Evolutionary conservation across 2,888 invertebrate species (phyloP), one percentile per base, ranked within the genome.

Genomic region (Acleris sparsana): DNA sequence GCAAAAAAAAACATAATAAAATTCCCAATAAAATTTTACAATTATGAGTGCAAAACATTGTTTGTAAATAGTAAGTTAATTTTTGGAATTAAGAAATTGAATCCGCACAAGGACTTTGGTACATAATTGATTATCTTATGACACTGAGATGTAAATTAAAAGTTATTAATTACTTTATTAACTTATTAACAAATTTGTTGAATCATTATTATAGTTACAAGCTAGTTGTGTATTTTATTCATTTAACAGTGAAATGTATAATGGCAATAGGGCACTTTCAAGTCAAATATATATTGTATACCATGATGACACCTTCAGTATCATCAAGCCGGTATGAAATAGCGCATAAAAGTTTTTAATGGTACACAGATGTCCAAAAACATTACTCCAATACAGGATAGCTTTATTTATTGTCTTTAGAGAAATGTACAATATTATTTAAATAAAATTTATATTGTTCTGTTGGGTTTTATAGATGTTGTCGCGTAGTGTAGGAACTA

Each of bases 361-460:
- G 39, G 39, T 13, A 39, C 39, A 20, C 18, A 6, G 17, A 55
- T 17, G 48, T 33, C 53, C 33, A 43, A 33, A 63, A 33, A 17
- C 52, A 39, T 13, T 13, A 63, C n/a, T 43, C 43, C 22, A 16
- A 58, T 52, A 49, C 43, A 20, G 43, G 39, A 55, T 60, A 65
- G 49, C 53, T 44, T 60, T 55, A 65, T 65, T 60, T 60, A 65
- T 61, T 56, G 55, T 61, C 43, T 63, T 29, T 65, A 56, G 60
- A 65, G 44, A 56, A 25, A 44, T 65, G 55, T 65, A 65, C 59
- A 63, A 64, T 64, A 51, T 43, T 55, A 65, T 65, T 65, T 65
- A 56, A 55, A 51, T 33, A n/a, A 52, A 22, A 46, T 53, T 39
- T 58, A 20, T 49, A 49, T 25, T 55, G 49, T 63, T 63, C 55